Conservation (phyloP, 2,113 vertebrate species). For the Sander vitreus region DNA sequence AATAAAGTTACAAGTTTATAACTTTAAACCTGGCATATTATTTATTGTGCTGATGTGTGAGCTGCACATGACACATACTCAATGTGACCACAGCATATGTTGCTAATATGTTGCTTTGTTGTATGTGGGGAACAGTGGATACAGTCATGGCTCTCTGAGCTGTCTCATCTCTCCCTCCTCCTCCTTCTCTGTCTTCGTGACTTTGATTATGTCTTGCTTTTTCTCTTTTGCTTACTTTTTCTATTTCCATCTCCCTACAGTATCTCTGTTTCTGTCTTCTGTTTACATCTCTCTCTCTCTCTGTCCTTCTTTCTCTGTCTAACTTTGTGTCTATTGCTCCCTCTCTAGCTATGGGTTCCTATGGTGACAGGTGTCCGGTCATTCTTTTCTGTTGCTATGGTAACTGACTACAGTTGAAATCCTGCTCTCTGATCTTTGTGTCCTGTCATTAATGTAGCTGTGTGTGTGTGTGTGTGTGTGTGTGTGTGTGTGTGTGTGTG, state of each 20-base stretch:
- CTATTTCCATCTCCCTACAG: conserved; percentile 18
- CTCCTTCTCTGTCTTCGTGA: conserved; percentile 35
- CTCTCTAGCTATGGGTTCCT: conserved; percentile 73
- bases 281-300: conserved; percentile 43
- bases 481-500: background rate
- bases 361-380: conserved; percentile 72
- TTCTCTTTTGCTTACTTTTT: conserved; percentile 42
- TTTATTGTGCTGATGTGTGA: background rate
- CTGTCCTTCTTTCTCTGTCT: conserved; percentile 8
- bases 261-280: conserved; percentile 40
- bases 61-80: background rate
- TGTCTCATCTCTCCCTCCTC: conserved; percentile 43
- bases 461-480: background rate
- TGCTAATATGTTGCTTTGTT: conserved; percentile 13
- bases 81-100: conserved; percentile 2
- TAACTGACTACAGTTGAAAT: conserved; percentile 76
- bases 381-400: conserved; percentile 78
- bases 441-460: conserved; percentile 53
- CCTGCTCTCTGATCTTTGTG: conserved; percentile 67
- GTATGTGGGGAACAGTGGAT: conserved; percentile 24
- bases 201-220: conserved; percentile 41
- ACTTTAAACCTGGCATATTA: background rate
- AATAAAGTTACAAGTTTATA: conserved; percentile 15
- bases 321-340: conserved; percentile 32
- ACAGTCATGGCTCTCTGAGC: conserved; percentile 40